Conservation (phyloP, 53 echinoderm and acorn worm species). For the Pentamera pediparva region DNA sequence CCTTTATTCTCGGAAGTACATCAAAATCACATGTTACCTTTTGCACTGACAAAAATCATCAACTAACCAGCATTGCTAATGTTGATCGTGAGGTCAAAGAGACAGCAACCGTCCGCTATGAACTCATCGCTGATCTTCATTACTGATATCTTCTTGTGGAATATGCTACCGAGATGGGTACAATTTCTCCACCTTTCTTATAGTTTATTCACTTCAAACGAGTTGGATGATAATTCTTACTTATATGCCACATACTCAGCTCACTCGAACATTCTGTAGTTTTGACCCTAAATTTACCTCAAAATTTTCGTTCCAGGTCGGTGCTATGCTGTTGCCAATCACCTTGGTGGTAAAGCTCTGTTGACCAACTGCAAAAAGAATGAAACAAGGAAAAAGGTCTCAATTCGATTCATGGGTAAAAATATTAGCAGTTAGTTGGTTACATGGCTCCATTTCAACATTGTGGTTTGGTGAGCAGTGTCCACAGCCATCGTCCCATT, state of each 20-base stretch:
- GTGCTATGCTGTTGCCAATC: constrained; percentile 60
- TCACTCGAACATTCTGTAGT: background rate
- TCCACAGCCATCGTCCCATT: background rate
- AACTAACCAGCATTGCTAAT: background rate
- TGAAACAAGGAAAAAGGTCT: background rate
- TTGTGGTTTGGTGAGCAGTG: background rate
- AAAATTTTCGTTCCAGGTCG: constrained; percentile 81
- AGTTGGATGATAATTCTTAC: too few species aligned
- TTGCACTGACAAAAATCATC: background rate
- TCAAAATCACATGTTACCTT: background rate
- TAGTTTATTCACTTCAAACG: background rate
- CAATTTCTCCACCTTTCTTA: background rate
- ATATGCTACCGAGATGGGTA: too few species aligned
- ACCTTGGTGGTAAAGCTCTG: constrained; percentile 84
- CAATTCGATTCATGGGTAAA: too few species aligned
- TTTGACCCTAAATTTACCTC: constrained; percentile 76
- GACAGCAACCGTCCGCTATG: too few species aligned
- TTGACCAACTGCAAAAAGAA: constrained; percentile 57
- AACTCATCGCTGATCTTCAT: too few species aligned
- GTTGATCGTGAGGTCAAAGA: too few species aligned
- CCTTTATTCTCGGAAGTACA: background rate
- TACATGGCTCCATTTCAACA: background rate
- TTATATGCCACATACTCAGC: too few species aligned
- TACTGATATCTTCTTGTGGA: too few species aligned
- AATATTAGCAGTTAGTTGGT: too few species aligned